Conservation (phyloP, 1,140 invertebrate species). For the Musca vetustissima region DNA sequence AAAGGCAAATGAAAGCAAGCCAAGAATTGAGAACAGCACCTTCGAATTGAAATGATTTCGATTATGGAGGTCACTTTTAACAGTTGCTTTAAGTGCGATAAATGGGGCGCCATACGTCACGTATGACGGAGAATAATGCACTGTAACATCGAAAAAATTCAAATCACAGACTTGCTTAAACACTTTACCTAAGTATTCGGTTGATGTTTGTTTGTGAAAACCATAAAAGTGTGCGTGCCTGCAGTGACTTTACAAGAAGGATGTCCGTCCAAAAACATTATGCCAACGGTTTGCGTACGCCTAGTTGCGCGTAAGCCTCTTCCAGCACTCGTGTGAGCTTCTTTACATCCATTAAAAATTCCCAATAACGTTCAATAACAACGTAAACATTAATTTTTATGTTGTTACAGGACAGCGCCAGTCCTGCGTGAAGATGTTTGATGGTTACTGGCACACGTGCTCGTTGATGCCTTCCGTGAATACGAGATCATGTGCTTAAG, state of each 20-base stretch:
- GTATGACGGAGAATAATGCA: too few relatives aligned
- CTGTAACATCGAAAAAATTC: background rate
- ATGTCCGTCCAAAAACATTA: background rate
- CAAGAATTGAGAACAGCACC: too few relatives aligned
- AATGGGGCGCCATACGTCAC: too few relatives aligned
- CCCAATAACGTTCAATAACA: conserved; percentile 22
- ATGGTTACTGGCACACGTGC: conserved; percentile 1
- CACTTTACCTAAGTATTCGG: background rate
- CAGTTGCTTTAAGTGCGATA: too few relatives aligned
- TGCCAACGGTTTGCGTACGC: background rate
- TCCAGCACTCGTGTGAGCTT: background rate
- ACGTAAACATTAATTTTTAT: conserved; percentile 22
- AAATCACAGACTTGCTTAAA: conserved; percentile 5
- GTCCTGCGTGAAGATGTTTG: background rate
- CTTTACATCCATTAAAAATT: conserved; percentile 10
- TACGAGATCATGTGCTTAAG: background rate
- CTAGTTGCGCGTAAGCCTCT: background rate
- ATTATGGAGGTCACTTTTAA: too few relatives aligned
- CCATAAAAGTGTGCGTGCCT: background rate
- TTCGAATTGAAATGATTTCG: too few relatives aligned
- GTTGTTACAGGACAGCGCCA: background rate
- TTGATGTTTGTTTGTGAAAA: background rate
- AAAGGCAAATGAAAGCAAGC: too few relatives aligned
- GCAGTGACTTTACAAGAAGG: too few relatives aligned
- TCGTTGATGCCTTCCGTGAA: background rate